phyloP scores from a whole-genome alignment of 2,888 invertebrate species.

The Sarcophaga subvicina region DNA sequence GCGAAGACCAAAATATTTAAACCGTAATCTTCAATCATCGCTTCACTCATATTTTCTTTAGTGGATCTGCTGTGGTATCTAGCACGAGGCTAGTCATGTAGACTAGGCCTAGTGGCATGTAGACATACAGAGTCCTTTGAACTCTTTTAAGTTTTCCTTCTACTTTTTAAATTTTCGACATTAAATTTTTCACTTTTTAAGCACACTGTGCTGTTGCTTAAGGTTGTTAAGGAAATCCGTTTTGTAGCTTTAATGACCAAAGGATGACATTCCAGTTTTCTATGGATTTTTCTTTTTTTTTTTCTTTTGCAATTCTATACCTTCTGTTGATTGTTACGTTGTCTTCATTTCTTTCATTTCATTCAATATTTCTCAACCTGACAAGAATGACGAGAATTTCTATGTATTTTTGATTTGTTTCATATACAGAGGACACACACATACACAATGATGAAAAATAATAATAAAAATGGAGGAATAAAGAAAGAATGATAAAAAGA shows the following conservation, averaged over 20 bases:
- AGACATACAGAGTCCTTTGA: too few species aligned
- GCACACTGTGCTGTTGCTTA: constrained; percentile 47
- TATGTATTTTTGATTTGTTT: constrained; percentile 65
- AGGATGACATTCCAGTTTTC: constrained; percentile 57
- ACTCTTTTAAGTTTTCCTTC: too few species aligned
- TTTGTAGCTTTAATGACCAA: constrained; percentile 59
- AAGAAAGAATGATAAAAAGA: constrained; percentile 9
- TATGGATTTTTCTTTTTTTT: background rate
- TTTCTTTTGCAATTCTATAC: constrained; percentile 9
- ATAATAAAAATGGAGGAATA: constrained; percentile 38
- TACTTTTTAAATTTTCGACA: too few species aligned
- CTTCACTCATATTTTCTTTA: too few species aligned
- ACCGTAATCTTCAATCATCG: too few species aligned
- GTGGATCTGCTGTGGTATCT: too few species aligned
- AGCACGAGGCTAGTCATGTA: too few species aligned
- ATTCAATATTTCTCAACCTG: constrained; percentile 53
- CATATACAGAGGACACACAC: constrained; percentile 29
- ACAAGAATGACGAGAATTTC: constrained; percentile 63
- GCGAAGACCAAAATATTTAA: too few species aligned
- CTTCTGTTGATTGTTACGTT: constrained; percentile 50
- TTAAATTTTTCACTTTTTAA: background rate
- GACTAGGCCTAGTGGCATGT: too few species aligned
- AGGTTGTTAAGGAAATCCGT: constrained; percentile 57
- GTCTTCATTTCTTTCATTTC: background rate
- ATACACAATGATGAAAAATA: constrained; percentile 56